A percentile compares a stretch with the other conserved stretches of the same genome.
Evolutionary conservation across 2,888 invertebrate genomes (phyloP).

Genomic region (Steromphala cineraria): DNA sequence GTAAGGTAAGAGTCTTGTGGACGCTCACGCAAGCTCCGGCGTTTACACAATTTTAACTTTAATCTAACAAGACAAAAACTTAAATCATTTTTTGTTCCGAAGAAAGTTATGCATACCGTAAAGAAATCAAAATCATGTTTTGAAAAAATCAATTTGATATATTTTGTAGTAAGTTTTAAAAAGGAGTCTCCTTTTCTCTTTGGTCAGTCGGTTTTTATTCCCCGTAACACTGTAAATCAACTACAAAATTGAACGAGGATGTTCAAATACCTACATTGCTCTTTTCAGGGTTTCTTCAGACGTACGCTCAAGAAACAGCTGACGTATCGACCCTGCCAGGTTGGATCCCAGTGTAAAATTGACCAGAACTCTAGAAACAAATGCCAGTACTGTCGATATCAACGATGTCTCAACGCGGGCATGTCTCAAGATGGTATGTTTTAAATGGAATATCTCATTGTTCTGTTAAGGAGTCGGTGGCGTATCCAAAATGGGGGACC

Average conservation of each 20-base stretch:
- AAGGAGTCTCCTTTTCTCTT: too few species aligned
- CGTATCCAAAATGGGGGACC: too few species aligned
- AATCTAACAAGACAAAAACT: too few species aligned
- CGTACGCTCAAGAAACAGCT: constrained; percentile 73
- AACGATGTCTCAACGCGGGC: constrained; percentile 73
- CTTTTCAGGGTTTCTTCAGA: constrained; percentile 72
- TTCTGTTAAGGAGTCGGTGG: too few species aligned
- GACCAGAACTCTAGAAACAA: constrained; percentile 72
- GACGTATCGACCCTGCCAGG: constrained; percentile 71
- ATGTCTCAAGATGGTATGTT: constrained; percentile 73
- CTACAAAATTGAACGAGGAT: background rate
- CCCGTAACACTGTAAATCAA: background rate
- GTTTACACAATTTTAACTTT: too few species aligned
- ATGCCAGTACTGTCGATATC: constrained; percentile 74
- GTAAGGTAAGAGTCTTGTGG: constrained; percentile 85
- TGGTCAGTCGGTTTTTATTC: too few species aligned
- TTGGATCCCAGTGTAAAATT: constrained; percentile 70
- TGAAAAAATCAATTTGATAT: too few species aligned
- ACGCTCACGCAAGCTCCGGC: too few species aligned
- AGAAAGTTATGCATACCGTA: too few species aligned
- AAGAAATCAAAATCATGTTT: too few species aligned
- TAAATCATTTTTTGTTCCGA: too few species aligned
- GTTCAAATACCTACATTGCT: background rate
- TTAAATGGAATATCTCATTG: background rate
- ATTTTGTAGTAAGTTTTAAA: too few species aligned